Conservation (phyloP, 37 sponge, comb jelly and placozoan species). For the Geodia barretti region DNA sequence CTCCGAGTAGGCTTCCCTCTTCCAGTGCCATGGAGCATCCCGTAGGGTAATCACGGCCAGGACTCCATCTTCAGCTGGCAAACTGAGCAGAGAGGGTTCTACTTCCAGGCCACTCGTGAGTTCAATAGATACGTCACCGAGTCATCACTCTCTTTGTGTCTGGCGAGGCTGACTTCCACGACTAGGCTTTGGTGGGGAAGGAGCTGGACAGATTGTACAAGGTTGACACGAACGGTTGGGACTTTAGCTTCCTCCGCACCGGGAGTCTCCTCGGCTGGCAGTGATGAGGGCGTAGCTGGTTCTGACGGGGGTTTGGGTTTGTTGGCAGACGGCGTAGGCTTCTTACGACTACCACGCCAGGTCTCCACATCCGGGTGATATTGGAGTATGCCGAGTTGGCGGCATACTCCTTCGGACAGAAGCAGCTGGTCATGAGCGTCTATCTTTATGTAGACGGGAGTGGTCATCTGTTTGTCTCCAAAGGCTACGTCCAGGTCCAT, state of each 20-base stretch:
- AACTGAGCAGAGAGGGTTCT: not conserved
- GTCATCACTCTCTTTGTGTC: not conserved
- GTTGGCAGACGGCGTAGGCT: not conserved
- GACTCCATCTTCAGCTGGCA: not conserved
- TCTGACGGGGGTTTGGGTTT: too few species aligned
- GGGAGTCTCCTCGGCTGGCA: not conserved
- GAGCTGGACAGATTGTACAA: not conserved
- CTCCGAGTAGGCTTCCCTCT: not conserved
- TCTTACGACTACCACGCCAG: conserved; percentile 13
- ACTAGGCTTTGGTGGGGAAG: conserved; percentile 8
- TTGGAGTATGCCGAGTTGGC: conserved; percentile 24
- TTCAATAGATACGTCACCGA: not conserved
- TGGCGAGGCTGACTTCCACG: not conserved
- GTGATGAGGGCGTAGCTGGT: too few species aligned
- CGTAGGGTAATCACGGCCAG: not conserved
- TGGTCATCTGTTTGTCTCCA: conserved; percentile 14
- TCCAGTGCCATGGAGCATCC: not conserved
- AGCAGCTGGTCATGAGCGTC: conserved; percentile 51
- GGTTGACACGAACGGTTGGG: not conserved
- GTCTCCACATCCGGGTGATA: conserved; percentile 44
- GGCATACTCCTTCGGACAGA: conserved; percentile 60
- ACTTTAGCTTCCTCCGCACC: conserved; percentile 6
- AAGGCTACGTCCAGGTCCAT: conserved; percentile 41
- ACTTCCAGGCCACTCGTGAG: not conserved
- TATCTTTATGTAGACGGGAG: conserved; percentile 60